phyloP scores from a whole-genome alignment of 1,140 invertebrate genomes.

The Propsilocerus akamusi region DNA sequence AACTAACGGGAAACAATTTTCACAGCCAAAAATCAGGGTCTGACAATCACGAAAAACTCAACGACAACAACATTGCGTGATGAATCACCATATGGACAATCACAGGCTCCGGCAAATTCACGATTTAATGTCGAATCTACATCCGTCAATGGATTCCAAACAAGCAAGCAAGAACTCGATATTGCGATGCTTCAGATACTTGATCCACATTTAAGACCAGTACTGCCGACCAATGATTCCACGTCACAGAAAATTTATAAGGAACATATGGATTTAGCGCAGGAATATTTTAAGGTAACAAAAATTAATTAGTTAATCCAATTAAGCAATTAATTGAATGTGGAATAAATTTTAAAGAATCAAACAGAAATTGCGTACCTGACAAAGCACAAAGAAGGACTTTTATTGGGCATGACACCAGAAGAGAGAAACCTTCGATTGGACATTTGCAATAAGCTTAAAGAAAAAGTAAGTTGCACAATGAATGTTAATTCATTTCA shows the following conservation, averaged over 20 bases:
- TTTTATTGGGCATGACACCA: slow-evolving; percentile 41
- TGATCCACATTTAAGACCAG: slow-evolving; percentile 59
- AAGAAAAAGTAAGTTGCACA: slow-evolving; percentile 37
- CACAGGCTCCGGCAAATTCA: background rate
- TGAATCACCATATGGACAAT: background rate
- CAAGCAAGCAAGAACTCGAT: background rate
- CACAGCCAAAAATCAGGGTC: background rate
- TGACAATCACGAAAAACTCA: background rate
- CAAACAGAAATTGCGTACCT: slow-evolving; percentile 57
- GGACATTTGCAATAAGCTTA: slow-evolving; percentile 34
- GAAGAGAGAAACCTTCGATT: slow-evolving; percentile 40
- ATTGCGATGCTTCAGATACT: slow-evolving; percentile 45
- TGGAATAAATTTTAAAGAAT: slow-evolving; percentile 33
- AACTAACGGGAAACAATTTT: too few relatives aligned
- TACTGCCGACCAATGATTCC: slow-evolving; percentile 54
- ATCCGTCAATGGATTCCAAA: background rate
- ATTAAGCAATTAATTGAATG: slow-evolving; percentile 5
- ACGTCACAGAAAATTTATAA: slow-evolving; percentile 68
- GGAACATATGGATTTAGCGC: slow-evolving; percentile 61
- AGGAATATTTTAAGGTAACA: slow-evolving; percentile 48
- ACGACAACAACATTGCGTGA: background rate
- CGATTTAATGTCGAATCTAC: background rate
- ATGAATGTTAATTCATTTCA: background rate
- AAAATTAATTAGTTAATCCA: slow-evolving; percentile 11
- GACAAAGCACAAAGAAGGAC: slow-evolving; percentile 42